Evolutionary conservation across 2,888 invertebrate species (phyloP).

Genomic region (Mechanitis mazaeus): DNA sequence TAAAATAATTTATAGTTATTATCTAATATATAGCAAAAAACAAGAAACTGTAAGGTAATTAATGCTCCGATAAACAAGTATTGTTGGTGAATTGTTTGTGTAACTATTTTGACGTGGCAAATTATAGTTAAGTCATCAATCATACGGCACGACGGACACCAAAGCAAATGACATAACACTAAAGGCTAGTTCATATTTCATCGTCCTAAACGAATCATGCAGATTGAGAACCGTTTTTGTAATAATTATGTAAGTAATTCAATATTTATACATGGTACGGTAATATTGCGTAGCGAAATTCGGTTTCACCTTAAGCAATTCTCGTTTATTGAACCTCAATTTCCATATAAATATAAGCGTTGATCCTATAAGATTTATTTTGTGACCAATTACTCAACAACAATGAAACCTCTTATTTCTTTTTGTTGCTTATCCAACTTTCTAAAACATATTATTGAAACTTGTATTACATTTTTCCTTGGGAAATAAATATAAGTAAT

Average conservation of each 20-base stretch:
- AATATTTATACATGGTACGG: background rate
- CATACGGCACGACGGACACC: slow-evolving; percentile 35
- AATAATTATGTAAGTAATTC: slow-evolving; percentile 9
- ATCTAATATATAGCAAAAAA: too few species aligned
- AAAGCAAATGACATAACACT: slow-evolving; percentile 14
- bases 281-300: background rate
- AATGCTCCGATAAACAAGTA: slow-evolving; percentile 18
- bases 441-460: background rate
- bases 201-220: background rate
- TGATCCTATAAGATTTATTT: slow-evolving; percentile 43
- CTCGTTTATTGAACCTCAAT: background rate
- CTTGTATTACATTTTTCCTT: too few species aligned
- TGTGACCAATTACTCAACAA: slow-evolving; percentile 40
- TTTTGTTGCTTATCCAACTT: slow-evolving; percentile 2
- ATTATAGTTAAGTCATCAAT: slow-evolving; percentile 54
- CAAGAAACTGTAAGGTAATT: too few species aligned
- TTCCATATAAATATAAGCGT: slow-evolving; percentile 17
- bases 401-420: slow-evolving; percentile 36
- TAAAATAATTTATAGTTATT: too few species aligned
- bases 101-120: slow-evolving; percentile 34
- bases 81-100: slow-evolving; percentile 37
- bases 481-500: too few species aligned
- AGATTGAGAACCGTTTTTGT: slow-evolving; percentile 14
- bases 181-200: slow-evolving; percentile 4
- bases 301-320: background rate